Evolutionary conservation across 64 coral and sea anemone genomes (phyloP), one percentile per base, ranked within the genome.

Genomic region (Montipora efflorescens): DNA sequence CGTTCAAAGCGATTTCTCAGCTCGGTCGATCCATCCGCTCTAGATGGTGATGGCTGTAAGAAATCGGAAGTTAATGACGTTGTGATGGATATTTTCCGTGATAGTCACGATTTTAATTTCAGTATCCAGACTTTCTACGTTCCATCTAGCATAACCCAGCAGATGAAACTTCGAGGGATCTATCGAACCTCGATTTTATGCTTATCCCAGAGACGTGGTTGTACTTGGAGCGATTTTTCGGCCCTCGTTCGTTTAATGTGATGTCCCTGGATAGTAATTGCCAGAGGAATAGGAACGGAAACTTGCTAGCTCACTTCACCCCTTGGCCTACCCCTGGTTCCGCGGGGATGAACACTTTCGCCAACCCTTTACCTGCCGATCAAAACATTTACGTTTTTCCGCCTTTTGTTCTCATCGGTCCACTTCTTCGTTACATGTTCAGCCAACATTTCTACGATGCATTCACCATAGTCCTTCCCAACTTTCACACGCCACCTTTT

Each of bases 201-300:
- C 79, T 94, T 6, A 15, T 73, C 15, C 50, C 47, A 2, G 45
- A 48, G 44, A 68, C 87, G 4, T 94, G 87, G 93, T n/a, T 21
- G 5, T 71, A 1, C 5, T 53, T 94, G 2, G 87, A 90, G 55
- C 67, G 55, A 1, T 50, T 13, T 14, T 94, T 90, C 51, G 79
- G 93, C 6, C 79, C 79, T 48, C 93, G 78, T 76, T 83, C 79
- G 1, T 89, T 94, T 36, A 79, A 83, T 76, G 19, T 92, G 13
- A 83, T 92, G 79, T 83, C 79, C 67, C 59, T 83, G 52, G 93
- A 94, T 25, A 84, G 78, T 43, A 90, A 94, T 44, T 84, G 87
- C 67, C 69, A 83, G 15, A 75, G 3, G 47, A 67, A 92, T 74
- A 64, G 23, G 19, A 22, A 25, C 11, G 79, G 90, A 10, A 92